These are phyloP conservation scores for Amblyjoppa fuscipennis DNA, from an alignment of 2,888 invertebrate genomes.

Conservation along the genomic window DNA sequence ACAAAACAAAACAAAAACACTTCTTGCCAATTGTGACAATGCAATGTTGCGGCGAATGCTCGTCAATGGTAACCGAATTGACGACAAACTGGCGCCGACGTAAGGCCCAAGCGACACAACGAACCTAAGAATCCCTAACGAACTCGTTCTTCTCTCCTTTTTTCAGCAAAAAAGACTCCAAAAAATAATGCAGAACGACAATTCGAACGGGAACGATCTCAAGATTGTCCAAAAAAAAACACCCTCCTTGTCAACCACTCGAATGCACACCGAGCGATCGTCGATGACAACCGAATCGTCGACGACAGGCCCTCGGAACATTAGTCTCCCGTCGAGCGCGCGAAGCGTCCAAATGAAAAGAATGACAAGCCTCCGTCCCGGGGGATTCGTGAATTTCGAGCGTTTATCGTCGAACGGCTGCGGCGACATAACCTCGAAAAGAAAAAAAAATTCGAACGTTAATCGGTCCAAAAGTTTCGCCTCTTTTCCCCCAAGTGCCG, in stretches of 20 bases:
- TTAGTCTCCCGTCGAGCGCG: neutral
- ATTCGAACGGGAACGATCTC: neutral
- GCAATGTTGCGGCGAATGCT: too few species aligned
- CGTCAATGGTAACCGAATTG: too few species aligned
- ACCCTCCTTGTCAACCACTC: too few species aligned
- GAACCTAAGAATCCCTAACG: too few species aligned
- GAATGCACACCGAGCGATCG: neutral
- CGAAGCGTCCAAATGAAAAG: neutral
- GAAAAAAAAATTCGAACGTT: neutral
- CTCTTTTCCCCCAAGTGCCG: neutral
- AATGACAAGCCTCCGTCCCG: neutral
- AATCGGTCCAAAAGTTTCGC: neutral
- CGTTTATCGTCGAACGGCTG: slow-evolving; percentile 6
- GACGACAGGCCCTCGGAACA: neutral
- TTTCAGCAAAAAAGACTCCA: neutral
- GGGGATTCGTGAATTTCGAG: neutral
- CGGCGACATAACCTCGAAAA: slow-evolving; percentile 40
- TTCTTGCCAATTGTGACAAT: neutral
- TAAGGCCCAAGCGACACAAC: neutral
- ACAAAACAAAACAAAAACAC: too few species aligned
- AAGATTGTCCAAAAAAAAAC: too few species aligned
- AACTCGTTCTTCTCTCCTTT: too few species aligned
- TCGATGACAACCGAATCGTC: neutral
- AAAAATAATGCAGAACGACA: neutral
- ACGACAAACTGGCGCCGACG: too few species aligned